Conservation (phyloP, 2,113 vertebrate genomes). For the Erythrolamprus reginae region DNA sequence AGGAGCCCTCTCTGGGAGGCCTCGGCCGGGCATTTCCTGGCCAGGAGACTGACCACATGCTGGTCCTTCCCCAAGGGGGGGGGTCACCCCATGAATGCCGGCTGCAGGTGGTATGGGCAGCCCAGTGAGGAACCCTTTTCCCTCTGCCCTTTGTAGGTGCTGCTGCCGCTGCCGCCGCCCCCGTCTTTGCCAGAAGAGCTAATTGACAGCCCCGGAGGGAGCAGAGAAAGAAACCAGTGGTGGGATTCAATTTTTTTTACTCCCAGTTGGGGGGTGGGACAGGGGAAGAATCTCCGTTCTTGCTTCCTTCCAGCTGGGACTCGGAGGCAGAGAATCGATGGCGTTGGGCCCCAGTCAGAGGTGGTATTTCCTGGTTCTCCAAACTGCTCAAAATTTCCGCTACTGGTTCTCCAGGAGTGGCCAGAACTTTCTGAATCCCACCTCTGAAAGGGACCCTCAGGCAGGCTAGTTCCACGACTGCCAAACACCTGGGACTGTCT, state of each 20-base stretch:
- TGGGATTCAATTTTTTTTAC: too few relatives aligned
- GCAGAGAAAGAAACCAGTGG: background rate
- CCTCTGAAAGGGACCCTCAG: background rate
- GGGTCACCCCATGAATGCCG: background rate
- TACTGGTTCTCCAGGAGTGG: too few relatives aligned
- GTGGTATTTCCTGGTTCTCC: too few relatives aligned
- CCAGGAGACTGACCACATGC: background rate
- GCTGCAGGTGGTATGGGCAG: background rate
- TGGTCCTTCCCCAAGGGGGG: background rate
- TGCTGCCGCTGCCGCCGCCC: too few relatives aligned
- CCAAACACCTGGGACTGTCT: background rate
- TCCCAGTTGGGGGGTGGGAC: too few relatives aligned
- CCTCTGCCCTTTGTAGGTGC: background rate
- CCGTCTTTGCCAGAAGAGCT: background rate
- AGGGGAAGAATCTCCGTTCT: too few relatives aligned
- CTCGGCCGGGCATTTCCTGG: background rate
- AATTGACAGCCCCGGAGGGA: background rate
- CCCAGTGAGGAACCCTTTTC: background rate
- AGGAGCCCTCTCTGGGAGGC: background rate
- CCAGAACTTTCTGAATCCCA: too few relatives aligned
- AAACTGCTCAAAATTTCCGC: too few relatives aligned
- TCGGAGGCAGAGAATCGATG: too few relatives aligned
- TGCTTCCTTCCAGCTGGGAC: too few relatives aligned
- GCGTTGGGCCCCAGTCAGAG: too few relatives aligned
- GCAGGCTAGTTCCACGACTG: background rate